Base-by-base conservation (phyloP, 2,113 vertebrate genomes). In the Corynorhinus townsendii region DNA sequence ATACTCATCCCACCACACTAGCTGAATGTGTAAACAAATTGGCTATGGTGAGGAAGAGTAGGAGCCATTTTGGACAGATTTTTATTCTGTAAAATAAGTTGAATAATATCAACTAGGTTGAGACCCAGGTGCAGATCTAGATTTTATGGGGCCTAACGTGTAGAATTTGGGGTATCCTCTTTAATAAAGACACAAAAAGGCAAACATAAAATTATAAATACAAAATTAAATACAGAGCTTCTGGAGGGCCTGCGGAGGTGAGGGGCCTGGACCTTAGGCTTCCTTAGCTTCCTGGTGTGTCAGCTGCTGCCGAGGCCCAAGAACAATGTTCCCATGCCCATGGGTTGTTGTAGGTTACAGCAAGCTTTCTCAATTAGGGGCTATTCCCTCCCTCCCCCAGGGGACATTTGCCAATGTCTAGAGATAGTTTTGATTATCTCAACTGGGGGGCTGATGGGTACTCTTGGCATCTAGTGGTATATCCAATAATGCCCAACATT, bases 251-350 rank as follows among this genome's bases (percentile, higher is more conserved):
- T 12, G 9, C 10, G 20, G 68, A 26, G 20, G 22, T 1, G 15
- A 71, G 26, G n/a, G 4, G 17, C 47, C 38, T 3, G 2, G 1
- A 17, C 24, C 66, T 45, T 0, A 4, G 1, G 26, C 11, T 19
- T 30, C 28, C 1, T 5, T 49, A 59, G 68, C 68, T 69, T 15
- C 7, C 1, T 2, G 14, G 80, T 3, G 4, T 0, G 4, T n/a
- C n/a, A 1, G 4, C 30, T 49, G 30, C 47, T 4, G 35, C 3
- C 0, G 1, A 35, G 64, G 80, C 17, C 66, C 7, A 10, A 26
- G 49, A 12, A 4, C 0, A 1, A 5, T 2, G n/a, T 16, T 3
- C 38, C 1, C 0, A 1, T 4, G 7, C 9, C 24, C 12, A 0
- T 0, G 7, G 43, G 40, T 1, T 2, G 10, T 3, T 56, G 56